Conservation (phyloP, 2,888 invertebrate genomes). For the Linnaemya vulpina region DNA sequence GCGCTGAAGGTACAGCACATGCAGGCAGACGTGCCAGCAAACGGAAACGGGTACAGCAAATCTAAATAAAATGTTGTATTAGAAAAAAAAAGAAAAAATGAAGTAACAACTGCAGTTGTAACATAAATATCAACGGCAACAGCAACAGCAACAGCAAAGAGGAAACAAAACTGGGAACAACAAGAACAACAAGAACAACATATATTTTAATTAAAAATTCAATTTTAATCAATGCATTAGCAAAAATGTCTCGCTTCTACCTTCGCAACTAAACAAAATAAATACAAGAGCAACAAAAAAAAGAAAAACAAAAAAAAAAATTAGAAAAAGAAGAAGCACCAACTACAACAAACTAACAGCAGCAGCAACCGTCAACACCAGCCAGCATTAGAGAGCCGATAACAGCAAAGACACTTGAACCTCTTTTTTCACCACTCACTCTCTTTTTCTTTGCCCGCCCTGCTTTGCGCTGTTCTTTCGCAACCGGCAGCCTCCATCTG, state of each 20-base stretch:
- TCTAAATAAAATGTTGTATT: conserved; percentile 56
- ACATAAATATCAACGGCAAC: conserved; percentile 57
- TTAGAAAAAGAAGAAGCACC: conserved; percentile 55
- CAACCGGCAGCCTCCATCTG: conserved; percentile 22
- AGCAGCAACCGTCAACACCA: conserved; percentile 77
- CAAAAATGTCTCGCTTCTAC: conserved; percentile 79
- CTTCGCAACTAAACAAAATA: conserved; percentile 58
- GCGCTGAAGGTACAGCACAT: conserved; percentile 45
- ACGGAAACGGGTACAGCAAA: conserved; percentile 36
- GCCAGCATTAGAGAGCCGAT: conserved; percentile 71
- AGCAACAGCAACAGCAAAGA: conserved; percentile 25
- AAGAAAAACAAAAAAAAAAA: conserved; percentile 37
- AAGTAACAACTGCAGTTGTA: conserved; percentile 61
- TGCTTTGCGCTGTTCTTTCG: neutral
- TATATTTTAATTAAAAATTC: conserved; percentile 82
- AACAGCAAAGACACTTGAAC: conserved; percentile 69
- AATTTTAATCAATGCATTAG: conserved; percentile 82
- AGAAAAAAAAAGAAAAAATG: conserved; percentile 22
- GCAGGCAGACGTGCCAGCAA: neutral
- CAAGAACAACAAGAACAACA: conserved; percentile 74
- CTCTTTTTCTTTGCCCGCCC: neutral
- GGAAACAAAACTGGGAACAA: conserved; percentile 68
- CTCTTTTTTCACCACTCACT: conserved; percentile 6
- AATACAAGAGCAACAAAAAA: no score
- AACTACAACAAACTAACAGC: conserved; percentile 76